Conservation (phyloP, 1,140 invertebrate genomes). For the Drepana arcuata region DNA sequence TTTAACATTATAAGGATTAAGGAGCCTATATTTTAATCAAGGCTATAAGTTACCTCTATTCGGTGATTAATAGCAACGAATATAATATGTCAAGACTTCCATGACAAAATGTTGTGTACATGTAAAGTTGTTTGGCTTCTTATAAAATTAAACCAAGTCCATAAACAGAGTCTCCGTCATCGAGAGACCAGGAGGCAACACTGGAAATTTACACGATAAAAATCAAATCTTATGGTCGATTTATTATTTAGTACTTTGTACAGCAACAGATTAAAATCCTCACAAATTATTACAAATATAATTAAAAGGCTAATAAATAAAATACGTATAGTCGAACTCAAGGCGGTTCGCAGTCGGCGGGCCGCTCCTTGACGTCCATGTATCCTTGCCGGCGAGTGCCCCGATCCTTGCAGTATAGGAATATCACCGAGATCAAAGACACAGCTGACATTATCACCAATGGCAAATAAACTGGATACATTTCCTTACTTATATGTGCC, state of each 20-base stretch:
- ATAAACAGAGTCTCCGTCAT: not conserved
- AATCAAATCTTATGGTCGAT: too few species aligned
- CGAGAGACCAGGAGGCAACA: not conserved
- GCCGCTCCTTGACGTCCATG: slow-evolving; percentile 49
- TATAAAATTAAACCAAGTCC: too few species aligned
- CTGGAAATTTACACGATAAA: not conserved
- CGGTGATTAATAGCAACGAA: too few species aligned
- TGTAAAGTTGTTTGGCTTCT: too few species aligned
- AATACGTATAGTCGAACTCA: not conserved
- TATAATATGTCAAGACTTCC: too few species aligned
- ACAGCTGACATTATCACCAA: slow-evolving; percentile 44
- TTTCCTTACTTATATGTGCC: slow-evolving; percentile 6
- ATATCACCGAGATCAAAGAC: slow-evolving; percentile 43
- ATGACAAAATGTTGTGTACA: too few species aligned
- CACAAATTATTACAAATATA: not conserved
- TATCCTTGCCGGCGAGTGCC: slow-evolving; percentile 39
- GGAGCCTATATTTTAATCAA: too few species aligned
- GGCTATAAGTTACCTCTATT: too few species aligned
- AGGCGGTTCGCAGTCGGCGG: slow-evolving; percentile 11
- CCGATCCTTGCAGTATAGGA: slow-evolving; percentile 46
- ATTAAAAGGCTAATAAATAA: not conserved
- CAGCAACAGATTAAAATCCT: not conserved
- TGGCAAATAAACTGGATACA: slow-evolving; percentile 44
- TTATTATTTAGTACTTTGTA: too few species aligned
- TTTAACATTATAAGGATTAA: too few species aligned